These are phyloP conservation scores for Synergus gifuensis DNA, from an alignment of 2,888 invertebrate genomes.

Conservation along the genomic window DNA sequence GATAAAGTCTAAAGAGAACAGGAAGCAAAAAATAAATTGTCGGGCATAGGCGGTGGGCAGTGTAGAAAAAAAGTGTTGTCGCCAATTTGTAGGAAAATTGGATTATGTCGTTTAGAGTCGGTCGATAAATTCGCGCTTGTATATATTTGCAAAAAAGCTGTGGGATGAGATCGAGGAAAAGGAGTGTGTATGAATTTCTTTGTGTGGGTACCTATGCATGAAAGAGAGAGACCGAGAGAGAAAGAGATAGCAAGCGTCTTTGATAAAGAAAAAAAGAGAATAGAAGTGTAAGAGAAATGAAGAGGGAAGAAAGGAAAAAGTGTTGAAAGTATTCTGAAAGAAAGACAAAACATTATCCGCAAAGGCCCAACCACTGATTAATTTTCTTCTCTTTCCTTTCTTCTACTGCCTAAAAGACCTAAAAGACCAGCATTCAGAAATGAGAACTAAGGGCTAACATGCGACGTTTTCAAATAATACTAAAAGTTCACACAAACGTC, in stretches of 20 bases:
- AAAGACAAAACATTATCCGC: slow-evolving; percentile 43
- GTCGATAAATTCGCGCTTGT: slow-evolving; percentile 61
- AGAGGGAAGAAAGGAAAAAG: slow-evolving; percentile 29
- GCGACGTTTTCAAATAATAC: slow-evolving; percentile 12
- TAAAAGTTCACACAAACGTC: slow-evolving; percentile 21
- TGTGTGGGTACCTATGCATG: not conserved
- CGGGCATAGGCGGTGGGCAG: slow-evolving; percentile 46
- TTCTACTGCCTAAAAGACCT: not conserved
- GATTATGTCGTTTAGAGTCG: slow-evolving; percentile 62
- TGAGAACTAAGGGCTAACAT: not conserved
- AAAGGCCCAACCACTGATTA: slow-evolving; percentile 38
- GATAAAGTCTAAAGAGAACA: slow-evolving; percentile 42
- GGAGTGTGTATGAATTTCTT: slow-evolving; percentile 43
- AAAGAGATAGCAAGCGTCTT: not conserved
- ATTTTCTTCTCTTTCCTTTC: slow-evolving; percentile 37
- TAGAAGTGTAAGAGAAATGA: slow-evolving; percentile 29
- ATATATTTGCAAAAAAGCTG: slow-evolving; percentile 58
- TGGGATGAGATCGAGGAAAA: slow-evolving; percentile 49
- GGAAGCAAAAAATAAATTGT: slow-evolving; percentile 27
- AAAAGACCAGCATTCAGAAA: not conserved
- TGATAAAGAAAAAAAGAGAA: not conserved
- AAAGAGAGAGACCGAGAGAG: not conserved
- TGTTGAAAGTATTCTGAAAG: slow-evolving; percentile 32
- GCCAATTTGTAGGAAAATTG: slow-evolving; percentile 63
- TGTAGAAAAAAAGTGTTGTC: slow-evolving; percentile 59